Conservation (phyloP, 2,888 invertebrate species). For the Morpho helenor region DNA sequence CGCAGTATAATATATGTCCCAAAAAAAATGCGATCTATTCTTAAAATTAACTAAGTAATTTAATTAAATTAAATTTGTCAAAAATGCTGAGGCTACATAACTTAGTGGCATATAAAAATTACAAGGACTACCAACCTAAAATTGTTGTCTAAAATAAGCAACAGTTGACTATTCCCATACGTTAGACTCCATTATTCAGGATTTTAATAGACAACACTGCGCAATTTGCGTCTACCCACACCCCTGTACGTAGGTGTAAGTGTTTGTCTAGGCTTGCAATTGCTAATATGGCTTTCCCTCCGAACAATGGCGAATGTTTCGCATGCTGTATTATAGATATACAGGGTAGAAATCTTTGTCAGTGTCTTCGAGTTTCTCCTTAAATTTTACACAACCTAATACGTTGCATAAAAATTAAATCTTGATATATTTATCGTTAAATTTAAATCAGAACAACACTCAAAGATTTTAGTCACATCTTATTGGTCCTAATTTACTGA, state of each 20-base stretch:
- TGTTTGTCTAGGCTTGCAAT: conserved; percentile 5
- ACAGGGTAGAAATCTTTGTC: background rate
- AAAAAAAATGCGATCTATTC: no score
- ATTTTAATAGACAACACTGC: background rate
- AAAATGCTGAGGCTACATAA: background rate
- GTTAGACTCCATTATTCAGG: conserved; percentile 4
- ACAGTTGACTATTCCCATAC: conserved; percentile 3
- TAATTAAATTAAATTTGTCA: background rate
- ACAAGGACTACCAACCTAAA: no score
- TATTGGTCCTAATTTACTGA: no score
- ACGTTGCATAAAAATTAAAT: no score
- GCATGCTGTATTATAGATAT: background rate
- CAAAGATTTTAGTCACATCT: no score
- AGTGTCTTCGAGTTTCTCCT: background rate
- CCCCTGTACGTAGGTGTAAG: background rate
- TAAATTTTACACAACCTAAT: background rate
- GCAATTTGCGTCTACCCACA: background rate
- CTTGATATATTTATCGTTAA: no score
- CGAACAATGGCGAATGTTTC: conserved; percentile 1
- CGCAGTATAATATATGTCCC: no score
- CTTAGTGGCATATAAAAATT: no score
- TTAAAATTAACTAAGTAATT: no score
- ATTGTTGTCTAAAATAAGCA: background rate
- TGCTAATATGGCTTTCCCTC: background rate
- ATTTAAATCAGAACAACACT: no score